Percentiles rank a stretch among this genome's conserved stretches.
Conservation (phyloP, 2,888 invertebrate species). For the Teleogryllus oceanicus region DNA sequence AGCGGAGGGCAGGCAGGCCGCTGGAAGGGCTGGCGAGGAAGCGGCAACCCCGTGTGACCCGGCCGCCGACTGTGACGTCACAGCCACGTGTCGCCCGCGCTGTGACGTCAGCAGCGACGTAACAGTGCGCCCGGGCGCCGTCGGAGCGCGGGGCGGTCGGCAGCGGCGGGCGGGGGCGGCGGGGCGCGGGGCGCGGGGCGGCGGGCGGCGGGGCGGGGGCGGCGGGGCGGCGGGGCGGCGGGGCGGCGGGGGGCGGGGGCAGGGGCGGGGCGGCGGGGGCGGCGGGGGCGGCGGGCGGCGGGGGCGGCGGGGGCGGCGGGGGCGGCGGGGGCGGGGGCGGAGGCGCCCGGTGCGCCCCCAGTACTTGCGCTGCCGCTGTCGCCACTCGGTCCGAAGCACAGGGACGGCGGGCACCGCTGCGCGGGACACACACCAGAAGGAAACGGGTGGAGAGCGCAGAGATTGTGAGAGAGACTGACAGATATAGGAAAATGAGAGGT, state of each 20-base stretch:
- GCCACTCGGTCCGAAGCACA: background rate
- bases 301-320: background rate
- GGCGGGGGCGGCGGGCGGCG: too few species aligned
- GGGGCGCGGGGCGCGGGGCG: background rate
- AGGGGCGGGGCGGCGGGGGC: background rate
- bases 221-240: too few species aligned
- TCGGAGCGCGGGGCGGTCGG: too few species aligned
- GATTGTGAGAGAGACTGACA: too few species aligned
- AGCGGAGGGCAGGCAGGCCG: background rate
- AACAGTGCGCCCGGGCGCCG: conserved; percentile 24
- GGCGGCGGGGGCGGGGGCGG: background rate
- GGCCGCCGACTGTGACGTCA: conserved; percentile 21
- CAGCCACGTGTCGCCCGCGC: conserved; percentile 26
- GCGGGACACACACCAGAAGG: background rate
- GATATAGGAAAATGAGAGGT: too few species aligned
- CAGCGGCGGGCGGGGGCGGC: background rate
- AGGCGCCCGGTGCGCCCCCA: too few species aligned
- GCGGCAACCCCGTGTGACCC: background rate
- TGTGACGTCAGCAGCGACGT: conserved; percentile 28
- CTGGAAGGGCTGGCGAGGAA: background rate
- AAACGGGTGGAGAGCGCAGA: too few species aligned
- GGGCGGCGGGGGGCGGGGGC: too few species aligned
- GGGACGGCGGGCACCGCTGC: background rate
- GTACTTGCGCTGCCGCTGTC: background rate
- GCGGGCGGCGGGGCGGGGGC: too few species aligned